Conservation (phyloP, 2,797 vertebrate genomes). For the Pipistrellus nathusii region DNA sequence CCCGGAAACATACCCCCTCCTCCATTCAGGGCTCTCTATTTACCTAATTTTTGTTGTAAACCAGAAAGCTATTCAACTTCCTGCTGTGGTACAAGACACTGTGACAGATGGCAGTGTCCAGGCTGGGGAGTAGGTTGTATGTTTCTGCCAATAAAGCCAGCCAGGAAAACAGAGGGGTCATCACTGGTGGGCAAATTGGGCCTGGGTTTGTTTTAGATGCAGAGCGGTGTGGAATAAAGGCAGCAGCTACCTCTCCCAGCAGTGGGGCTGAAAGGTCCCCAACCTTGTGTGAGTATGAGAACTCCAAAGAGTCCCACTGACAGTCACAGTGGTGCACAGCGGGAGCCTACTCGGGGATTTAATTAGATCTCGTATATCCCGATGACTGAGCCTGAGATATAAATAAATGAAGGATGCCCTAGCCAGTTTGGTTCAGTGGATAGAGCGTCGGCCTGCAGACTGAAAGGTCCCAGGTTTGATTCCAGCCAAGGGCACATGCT, state of each 20-base stretch:
- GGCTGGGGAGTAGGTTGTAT: slow-evolving; percentile 28
- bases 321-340: background rate
- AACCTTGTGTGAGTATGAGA: background rate
- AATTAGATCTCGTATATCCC: background rate
- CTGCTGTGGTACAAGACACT: slow-evolving; percentile 31
- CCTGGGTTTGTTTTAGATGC: slow-evolving; percentile 35
- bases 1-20: background rate
- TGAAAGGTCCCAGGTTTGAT: too few species aligned
- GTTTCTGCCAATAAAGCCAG: slow-evolving; percentile 77
- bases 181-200: slow-evolving; percentile 60
- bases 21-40: slow-evolving; percentile 30
- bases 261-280: background rate
- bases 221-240: background rate
- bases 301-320: background rate
- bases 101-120: slow-evolving; percentile 69
- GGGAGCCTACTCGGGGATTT: background rate
- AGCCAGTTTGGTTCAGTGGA: too few species aligned
- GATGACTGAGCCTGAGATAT: background rate
- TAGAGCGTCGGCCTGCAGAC: too few species aligned
- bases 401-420: background rate
- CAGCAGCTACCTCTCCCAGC: slow-evolving; percentile 3
- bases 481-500: too few species aligned
- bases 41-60: slow-evolving; percentile 54
- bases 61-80: slow-evolving; percentile 53
- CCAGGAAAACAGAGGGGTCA: slow-evolving; percentile 72